phyloP scores from a whole-genome alignment of 2,888 invertebrate genomes.

The Hofmannophila pseudospretella region DNA sequence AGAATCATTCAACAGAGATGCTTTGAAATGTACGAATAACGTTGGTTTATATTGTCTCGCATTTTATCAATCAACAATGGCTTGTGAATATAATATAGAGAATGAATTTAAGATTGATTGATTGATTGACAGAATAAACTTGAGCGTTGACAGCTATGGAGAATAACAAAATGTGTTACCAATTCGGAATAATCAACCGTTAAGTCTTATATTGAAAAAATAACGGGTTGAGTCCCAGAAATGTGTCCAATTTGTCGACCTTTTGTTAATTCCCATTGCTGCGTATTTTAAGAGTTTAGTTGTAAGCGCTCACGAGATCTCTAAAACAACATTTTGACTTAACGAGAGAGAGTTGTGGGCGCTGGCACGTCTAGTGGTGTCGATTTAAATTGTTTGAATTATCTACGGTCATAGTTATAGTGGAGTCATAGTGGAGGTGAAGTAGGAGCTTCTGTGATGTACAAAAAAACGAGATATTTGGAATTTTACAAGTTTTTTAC shows the following conservation, averaged over 20 bases:
- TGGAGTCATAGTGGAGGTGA: constrained; percentile 5
- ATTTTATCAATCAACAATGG: too few species aligned
- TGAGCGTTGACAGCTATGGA: not conserved
- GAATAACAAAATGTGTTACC: not conserved
- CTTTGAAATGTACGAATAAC: not conserved
- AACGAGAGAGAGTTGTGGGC: too few species aligned
- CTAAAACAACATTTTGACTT: too few species aligned
- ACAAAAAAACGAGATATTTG: constrained; percentile 72
- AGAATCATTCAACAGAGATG: too few species aligned
- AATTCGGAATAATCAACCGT: not conserved
- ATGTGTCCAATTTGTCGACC: too few species aligned
- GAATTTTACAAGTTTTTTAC: constrained; percentile 77
- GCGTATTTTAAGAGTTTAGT: too few species aligned
- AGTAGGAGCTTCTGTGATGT: constrained; percentile 72
- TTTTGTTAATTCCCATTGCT: too few species aligned
- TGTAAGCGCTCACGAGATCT: too few species aligned
- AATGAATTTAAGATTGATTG: not conserved
- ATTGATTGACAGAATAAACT: not conserved
- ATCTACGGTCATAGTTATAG: constrained; percentile 6
- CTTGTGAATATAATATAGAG: not conserved
- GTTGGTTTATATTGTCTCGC: too few species aligned
- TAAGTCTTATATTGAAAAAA: not conserved
- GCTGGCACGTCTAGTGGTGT: not conserved
- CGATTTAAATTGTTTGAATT: not conserved
- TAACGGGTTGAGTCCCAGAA: not conserved